Evolutionary conservation across 2,113 vertebrate genomes (phyloP), one percentile per base, ranked within the genome.

Genomic region (Caloenas nicobarica): DNA sequence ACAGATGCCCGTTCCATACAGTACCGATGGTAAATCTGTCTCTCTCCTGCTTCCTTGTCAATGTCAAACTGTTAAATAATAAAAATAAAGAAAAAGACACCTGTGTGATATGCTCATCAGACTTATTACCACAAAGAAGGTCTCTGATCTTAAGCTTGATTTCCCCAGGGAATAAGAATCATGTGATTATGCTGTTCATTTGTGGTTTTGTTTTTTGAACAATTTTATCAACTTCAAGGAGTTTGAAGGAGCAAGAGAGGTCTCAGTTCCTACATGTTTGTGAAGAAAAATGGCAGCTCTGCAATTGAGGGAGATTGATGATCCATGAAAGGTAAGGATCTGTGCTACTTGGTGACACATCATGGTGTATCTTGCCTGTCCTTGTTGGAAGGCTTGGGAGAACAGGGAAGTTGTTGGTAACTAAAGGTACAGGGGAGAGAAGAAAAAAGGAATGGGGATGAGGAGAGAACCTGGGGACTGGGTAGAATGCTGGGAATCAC

Each of bases 1-100:
- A 98, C 99, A 0, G 99, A 98, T 0, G 99, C 99, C 40, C 99
- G 95, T 94, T 99, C 99, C 98, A 99, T 98, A 77, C 99, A 99
- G 96, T 99, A 99, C 6, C 99, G 98, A 82, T 99, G 99, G 92
- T 99, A 99, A 93, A 99, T 99, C 97, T 99, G 98, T 58, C 99
- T 98, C 46, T 99, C 99, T 7, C 99, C 99, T 1, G 99, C 99
- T 97, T 99, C 99, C 89, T 98, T 98, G 97, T 99, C 99, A 42
- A 99, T 97, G 94, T 99, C 92, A 93, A 99, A 99, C 99, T 99
- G 95, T 87, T 33, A 62, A 85, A 80, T 6, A 62, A 74, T 16
- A 83, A 91, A 91, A 84, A 74, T 78, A 79, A 86, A 23, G 85
- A 13, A 23, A 38, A 38, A 31, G 36, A 69, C 23, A 80, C 16